These are phyloP conservation scores for Crotalus viridis DNA, from an alignment of 2,113 vertebrate species.

Conservation along the genomic window DNA sequence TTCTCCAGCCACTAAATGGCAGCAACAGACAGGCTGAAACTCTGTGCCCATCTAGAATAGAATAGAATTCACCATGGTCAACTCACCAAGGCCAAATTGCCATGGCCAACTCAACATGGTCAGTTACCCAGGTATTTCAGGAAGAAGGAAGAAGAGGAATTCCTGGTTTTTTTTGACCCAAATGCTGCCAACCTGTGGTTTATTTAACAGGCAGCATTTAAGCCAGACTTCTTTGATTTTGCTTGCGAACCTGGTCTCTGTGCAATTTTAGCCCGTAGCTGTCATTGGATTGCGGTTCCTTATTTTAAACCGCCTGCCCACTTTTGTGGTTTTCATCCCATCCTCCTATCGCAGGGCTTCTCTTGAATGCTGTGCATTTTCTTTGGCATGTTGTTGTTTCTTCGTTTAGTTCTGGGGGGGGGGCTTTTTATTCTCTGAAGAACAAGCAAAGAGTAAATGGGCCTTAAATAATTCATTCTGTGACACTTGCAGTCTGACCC, in stretches of 20 bases:
- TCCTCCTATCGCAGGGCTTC: not conserved
- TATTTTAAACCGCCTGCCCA: not conserved
- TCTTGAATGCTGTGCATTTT: not conserved
- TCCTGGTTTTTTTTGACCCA: no score
- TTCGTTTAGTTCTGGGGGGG: not conserved
- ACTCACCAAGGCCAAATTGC: no score
- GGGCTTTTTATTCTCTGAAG: not conserved
- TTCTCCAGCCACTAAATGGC: no score
- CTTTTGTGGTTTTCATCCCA: not conserved
- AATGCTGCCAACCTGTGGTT: no score
- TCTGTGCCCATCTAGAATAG: not conserved
- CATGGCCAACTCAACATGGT: no score
- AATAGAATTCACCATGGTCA: no score
- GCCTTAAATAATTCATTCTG: not conserved
- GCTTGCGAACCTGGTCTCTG: no score
- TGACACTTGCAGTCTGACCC: not conserved
- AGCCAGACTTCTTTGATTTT: no score
- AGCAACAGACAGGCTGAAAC: no score
- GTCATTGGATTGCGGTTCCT: not conserved
- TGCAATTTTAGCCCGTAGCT: not conserved
- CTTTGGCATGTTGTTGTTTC: not conserved
- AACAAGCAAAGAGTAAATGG: not conserved
- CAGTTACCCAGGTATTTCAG: no score
- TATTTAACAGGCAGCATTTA: no score
- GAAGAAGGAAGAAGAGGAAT: no score